Percentiles rank a stretch among this genome's conserved stretches.
phyloP scores from a whole-genome alignment of 2,888 invertebrate genomes.

The Thymelicus sylvestris region DNA sequence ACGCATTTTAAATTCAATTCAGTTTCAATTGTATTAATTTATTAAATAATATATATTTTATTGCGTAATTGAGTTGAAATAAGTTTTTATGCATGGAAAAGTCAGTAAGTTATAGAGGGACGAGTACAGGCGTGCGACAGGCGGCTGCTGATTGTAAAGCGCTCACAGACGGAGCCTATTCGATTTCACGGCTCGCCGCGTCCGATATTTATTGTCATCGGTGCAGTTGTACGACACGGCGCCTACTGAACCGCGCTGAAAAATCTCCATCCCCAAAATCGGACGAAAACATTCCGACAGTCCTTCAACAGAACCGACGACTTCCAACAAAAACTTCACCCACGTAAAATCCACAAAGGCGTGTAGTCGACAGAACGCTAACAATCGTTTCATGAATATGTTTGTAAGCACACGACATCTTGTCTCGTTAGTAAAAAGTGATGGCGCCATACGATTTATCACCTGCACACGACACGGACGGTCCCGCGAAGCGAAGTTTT shows the following conservation, averaged over 20 bases:
- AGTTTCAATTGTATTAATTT: neutral
- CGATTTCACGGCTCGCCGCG: slow-evolving; percentile 84
- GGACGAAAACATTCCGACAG: slow-evolving; percentile 75
- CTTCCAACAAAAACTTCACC: slow-evolving; percentile 54
- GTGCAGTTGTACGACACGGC: slow-evolving; percentile 83
- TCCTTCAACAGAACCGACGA: slow-evolving; percentile 60
- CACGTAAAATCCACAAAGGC: slow-evolving; percentile 55
- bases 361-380: slow-evolving; percentile 53
- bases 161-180: slow-evolving; percentile 84
- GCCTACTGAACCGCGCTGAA: slow-evolving; percentile 82
- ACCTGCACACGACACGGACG: slow-evolving; percentile 71
- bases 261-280: slow-evolving; percentile 79
- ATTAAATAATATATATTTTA: slow-evolving; percentile 13
- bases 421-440: slow-evolving; percentile 83
- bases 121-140: slow-evolving; percentile 70
- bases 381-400: slow-evolving; percentile 73
- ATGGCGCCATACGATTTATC: slow-evolving; percentile 77
- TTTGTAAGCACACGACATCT: slow-evolving; percentile 72
- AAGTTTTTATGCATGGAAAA: slow-evolving; percentile 72
- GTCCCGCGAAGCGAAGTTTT: slow-evolving; percentile 60
- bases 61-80: slow-evolving; percentile 51
- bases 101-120: slow-evolving; percentile 72
- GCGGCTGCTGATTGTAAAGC: slow-evolving; percentile 83
- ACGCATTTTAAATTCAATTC: neutral
- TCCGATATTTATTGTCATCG: slow-evolving; percentile 84